phyloP scores from a whole-genome alignment of 23 tunicate genomes.

The Styela plicata region DNA sequence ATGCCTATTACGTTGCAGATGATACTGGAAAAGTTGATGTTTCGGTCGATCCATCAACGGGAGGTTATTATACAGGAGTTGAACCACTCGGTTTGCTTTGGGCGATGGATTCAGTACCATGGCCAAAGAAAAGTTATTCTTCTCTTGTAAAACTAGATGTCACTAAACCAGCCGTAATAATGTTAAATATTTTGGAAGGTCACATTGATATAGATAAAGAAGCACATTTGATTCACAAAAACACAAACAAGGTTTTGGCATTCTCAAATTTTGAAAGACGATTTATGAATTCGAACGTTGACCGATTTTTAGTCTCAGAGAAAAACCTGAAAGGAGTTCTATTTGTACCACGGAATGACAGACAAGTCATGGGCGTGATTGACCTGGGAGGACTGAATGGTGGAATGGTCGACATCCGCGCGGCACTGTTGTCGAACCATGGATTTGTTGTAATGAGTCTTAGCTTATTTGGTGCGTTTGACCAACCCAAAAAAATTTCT shows the following conservation, averaged over 20 bases:
- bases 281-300: background rate
- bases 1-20: background rate
- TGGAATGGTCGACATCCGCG: background rate
- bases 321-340: background rate
- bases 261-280: background rate
- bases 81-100: slow-evolving; percentile 27
- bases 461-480: background rate
- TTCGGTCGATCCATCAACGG: background rate
- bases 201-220: background rate
- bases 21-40: slow-evolving; percentile 1
- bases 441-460: background rate
- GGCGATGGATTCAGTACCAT: background rate
- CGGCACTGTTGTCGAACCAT: background rate
- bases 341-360: background rate
- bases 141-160: background rate
- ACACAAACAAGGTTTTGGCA: no score
- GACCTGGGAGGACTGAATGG: background rate
- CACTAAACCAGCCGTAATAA: background rate
- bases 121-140: background rate
- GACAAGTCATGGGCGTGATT: background rate
- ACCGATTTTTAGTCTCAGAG: background rate
- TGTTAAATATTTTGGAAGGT: background rate
- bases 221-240: no score
- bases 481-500: background rate
- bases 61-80: slow-evolving; percentile 21